Evolutionary conservation across 2,797 vertebrate genomes (phyloP), one percentile per base, ranked within the genome.

Genomic region (Podarcis siculus): DNA sequence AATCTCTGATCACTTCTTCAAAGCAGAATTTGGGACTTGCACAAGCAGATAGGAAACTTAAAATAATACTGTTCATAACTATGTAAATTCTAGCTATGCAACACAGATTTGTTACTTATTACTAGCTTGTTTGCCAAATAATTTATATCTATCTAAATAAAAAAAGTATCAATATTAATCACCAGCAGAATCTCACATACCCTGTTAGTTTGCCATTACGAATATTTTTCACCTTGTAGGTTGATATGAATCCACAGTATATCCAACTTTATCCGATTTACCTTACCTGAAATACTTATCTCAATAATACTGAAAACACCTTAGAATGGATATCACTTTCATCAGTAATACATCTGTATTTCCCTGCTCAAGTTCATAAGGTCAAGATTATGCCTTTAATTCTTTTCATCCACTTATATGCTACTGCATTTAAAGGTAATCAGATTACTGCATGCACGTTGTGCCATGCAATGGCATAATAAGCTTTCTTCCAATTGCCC

Each of bases 321-420:
- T 30, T 69, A 30, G 8, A 42, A 67, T 64, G 55, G 15, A 42
- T 42, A 19, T 15, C 8, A 61, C 8, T 75, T 73, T 75, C 12
- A 32, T 75, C n/a, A 75, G 55, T 19, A 64, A 39, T 13, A 27
- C 27, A 42, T 69, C 15, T n/a, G 66, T n/a, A 32, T 39, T 27
- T 37, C 17, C 5, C 27, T 45, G 2, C 35, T 61, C 32, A 81
- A 61, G 35, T 42, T 8, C 39, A 32, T 42, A 87, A 42, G 78
- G 25, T 81, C 35, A 87, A 81, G 67, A 81, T 64, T 88, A n/a
- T 2, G 3, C 64, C 49, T 42, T 49, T 75, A 79, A 61, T 61
- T 73, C 76, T 45, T 35, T 79, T 76, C 87, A 79, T 79, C 82
- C 87, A 79, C 45, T 88, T 78, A 83, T 58, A 83, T 76, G 35